Evolutionary conservation across 2,113 vertebrate species (phyloP).

Genomic region (Jaculus jaculus): DNA sequence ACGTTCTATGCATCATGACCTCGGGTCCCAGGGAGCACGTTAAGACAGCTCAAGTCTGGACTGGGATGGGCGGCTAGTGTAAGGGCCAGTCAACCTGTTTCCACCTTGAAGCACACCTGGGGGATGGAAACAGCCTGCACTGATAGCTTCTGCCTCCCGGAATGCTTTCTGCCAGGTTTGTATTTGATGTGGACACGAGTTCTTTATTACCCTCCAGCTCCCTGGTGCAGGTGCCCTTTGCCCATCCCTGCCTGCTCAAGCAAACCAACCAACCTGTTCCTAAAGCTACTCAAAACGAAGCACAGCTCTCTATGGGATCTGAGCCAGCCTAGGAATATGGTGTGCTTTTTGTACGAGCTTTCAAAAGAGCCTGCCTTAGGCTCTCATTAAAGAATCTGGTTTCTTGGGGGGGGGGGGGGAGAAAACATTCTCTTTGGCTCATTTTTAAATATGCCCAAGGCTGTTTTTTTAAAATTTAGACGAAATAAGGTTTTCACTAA

Average conservation of each 20-base stretch:
- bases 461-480: neutral
- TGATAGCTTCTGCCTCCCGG: neutral
- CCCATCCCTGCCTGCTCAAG: neutral
- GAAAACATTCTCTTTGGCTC: neutral
- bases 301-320: neutral
- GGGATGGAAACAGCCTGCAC: neutral
- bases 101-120: neutral
- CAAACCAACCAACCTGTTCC: neutral
- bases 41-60: neutral
- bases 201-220: neutral
- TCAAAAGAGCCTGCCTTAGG: neutral
- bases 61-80: neutral
- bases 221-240: neutral
- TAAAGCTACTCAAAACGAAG: constrained; percentile 12
- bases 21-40: neutral
- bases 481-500: constrained; percentile 19
- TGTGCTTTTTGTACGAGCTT: neutral
- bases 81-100: neutral
- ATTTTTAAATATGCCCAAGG: constrained; percentile 21
- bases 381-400: neutral
- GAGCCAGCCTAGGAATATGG: neutral
- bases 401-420: neutral
- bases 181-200: neutral
- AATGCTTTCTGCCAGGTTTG: constrained; percentile 5
- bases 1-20: neutral